A percentile compares a stretch with the other conserved stretches of the same genome.
Conservation (phyloP, 1,140 invertebrate species). For the Zaprionus africanus region DNA sequence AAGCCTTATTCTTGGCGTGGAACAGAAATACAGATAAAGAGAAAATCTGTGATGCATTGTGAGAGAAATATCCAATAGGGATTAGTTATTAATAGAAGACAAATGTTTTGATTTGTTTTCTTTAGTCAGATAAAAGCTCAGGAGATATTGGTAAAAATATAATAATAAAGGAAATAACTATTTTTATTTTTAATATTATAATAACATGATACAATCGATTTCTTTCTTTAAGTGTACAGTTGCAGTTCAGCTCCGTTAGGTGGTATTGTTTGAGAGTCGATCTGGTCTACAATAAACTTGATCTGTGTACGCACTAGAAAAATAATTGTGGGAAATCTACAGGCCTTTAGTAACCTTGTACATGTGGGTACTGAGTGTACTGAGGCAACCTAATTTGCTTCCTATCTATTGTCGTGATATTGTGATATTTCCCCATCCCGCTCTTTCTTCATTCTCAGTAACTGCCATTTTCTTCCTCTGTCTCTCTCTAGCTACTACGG, state of each 20-base stretch:
- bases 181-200: neutral
- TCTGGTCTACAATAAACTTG: neutral
- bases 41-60: neutral
- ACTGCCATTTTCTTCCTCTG: neutral
- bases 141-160: no score
- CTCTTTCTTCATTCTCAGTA: neutral
- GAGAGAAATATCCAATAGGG: neutral
- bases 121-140: no score
- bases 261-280: neutral
- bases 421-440: conserved; percentile 1
- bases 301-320: conserved; percentile 3
- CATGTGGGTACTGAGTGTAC: neutral
- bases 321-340: neutral
- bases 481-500: neutral
- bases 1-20: neutral
- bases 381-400: conserved; percentile 5
- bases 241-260: neutral
- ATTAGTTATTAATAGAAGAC: neutral
- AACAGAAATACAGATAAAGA: neutral
- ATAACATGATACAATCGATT: neutral
- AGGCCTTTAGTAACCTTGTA: neutral
- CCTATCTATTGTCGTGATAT: conserved; percentile 4
- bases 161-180: no score
- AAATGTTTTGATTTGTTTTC: neutral
- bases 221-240: neutral